Evolutionary conservation across 2,888 invertebrate genomes (phyloP).

Genomic region (Microplitis deprimator): DNA sequence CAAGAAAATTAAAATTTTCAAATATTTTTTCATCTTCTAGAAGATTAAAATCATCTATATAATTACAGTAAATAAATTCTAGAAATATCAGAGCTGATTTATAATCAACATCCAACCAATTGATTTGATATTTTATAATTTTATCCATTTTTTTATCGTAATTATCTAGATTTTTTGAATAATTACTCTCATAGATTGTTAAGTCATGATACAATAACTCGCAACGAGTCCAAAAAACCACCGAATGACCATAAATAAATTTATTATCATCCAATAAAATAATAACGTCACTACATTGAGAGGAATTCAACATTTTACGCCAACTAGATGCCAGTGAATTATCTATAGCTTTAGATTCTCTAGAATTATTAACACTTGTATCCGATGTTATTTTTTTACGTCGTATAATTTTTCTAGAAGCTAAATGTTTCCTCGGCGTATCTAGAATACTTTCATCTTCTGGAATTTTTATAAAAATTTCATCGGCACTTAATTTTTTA

Average conservation of each 20-base stretch:
- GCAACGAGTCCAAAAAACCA: conserved; percentile 71
- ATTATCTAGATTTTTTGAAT: conserved; percentile 1
- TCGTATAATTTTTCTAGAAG: not conserved
- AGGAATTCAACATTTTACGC: conserved; percentile 64
- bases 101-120: conserved; percentile 59
- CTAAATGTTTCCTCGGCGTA: not conserved
- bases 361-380: not conserved
- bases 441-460: not conserved
- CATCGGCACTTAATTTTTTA: not conserved
- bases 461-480: not conserved
- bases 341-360: conserved; percentile 11
- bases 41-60: conserved; percentile 51
- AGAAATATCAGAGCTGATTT: conserved; percentile 65
- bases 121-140: conserved; percentile 52
- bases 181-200: conserved; percentile 37
- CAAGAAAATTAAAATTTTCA: conserved; percentile 55
- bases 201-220: conserved; percentile 68
- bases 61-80: conserved; percentile 69
- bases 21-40: conserved; percentile 48
- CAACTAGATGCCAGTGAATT: conserved; percentile 61
- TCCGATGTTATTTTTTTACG: not conserved
- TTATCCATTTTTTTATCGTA: not conserved
- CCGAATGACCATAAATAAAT: conserved; percentile 70
- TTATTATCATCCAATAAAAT: conserved; percentile 66
- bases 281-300: conserved; percentile 69